Evolutionary conservation across 2,797 vertebrate genomes (phyloP).

Genomic region (Uromys caudimaculatus): DNA sequence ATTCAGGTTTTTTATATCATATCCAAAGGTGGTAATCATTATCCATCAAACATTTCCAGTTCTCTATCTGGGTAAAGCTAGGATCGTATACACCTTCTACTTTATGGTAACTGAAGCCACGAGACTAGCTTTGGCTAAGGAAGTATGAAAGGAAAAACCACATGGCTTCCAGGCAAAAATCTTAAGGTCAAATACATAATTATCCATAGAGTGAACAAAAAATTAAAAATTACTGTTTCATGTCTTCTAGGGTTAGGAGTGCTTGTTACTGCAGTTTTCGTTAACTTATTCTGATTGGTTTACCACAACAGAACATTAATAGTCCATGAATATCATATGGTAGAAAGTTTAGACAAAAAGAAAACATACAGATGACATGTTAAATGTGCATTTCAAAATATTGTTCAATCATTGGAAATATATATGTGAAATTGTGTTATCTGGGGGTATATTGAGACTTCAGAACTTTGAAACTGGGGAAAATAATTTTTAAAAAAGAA

Average conservation of each 20-base stretch:
- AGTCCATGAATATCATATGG: background rate
- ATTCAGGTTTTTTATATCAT: background rate
- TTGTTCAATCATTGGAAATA: background rate
- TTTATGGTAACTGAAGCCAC: background rate
- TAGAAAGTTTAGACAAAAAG: slow-evolving; percentile 35
- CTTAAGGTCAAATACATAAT: background rate
- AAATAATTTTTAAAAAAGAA: background rate
- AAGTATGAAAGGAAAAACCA: background rate
- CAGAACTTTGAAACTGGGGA: slow-evolving; percentile 46
- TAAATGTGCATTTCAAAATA: background rate
- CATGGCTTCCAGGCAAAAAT: background rate
- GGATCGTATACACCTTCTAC: background rate
- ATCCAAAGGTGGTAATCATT: background rate
- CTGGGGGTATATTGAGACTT: background rate
- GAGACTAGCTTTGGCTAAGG: background rate
- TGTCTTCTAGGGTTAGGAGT: background rate
- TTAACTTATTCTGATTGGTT: background rate
- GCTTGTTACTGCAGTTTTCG: background rate
- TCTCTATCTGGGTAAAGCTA: background rate
- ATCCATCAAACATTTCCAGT: background rate
- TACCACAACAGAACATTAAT: background rate
- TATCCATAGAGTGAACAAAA: background rate
- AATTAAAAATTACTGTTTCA: background rate
- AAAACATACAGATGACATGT: background rate
- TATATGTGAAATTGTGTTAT: background rate